Evolutionary conservation across 1,140 invertebrate genomes (phyloP).

Genomic region (Dreissena polymorpha): DNA sequence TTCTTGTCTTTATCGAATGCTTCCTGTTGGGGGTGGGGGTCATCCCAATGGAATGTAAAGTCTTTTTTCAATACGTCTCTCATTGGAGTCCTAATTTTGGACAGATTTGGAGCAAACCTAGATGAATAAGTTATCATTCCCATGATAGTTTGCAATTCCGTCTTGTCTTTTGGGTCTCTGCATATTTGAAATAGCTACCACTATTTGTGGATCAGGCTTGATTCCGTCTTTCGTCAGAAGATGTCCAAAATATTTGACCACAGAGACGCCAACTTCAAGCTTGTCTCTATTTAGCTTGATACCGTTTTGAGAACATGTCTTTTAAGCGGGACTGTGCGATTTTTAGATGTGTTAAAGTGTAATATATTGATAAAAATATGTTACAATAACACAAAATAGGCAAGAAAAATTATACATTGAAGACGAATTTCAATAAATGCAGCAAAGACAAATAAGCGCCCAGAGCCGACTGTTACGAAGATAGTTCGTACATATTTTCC

Average conservation of each 20-base stretch:
- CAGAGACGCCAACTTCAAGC: background rate
- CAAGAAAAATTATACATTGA: too few relatives aligned
- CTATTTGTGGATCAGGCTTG: background rate
- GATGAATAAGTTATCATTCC: constrained; percentile 69
- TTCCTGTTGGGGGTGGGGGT: constrained; percentile 23
- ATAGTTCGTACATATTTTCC: too few relatives aligned
- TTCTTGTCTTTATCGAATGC: constrained; percentile 41
- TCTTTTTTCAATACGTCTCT: constrained; percentile 9
- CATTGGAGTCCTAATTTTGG: constrained; percentile 7
- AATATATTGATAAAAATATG: too few relatives aligned
- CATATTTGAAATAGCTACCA: background rate
- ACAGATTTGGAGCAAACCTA: constrained; percentile 19
- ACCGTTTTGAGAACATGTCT: background rate
- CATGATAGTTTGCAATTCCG: constrained; percentile 62
- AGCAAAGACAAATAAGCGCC: too few relatives aligned
- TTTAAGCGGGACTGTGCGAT: too few relatives aligned
- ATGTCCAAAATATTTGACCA: constrained; percentile 16
- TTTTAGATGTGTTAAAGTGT: too few relatives aligned
- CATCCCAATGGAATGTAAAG: constrained; percentile 6
- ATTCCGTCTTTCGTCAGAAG: background rate
- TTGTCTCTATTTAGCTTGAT: constrained; percentile 9
- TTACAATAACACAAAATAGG: too few relatives aligned
- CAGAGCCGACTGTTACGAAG: too few relatives aligned
- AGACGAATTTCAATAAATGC: too few relatives aligned
- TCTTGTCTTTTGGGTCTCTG: constrained; percentile 4